These are phyloP conservation scores for Ctenosaura bakeri DNA, from an alignment of 2,797 vertebrate genomes.

Conservation along the genomic window DNA sequence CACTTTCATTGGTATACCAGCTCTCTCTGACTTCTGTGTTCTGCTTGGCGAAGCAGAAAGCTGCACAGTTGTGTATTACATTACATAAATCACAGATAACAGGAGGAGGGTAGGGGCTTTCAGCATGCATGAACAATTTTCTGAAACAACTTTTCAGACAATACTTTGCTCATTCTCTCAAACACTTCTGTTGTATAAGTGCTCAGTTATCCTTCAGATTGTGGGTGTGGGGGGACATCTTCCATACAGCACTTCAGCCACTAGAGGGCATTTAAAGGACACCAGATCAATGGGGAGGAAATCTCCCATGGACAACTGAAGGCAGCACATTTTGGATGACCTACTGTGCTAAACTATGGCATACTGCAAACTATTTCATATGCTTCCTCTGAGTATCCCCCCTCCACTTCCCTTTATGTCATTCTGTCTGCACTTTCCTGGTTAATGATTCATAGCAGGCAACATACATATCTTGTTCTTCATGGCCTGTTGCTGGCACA, in stretches of 20 bases:
- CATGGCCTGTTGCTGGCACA: background rate
- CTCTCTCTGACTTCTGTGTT: background rate
- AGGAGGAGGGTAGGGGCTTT: background rate
- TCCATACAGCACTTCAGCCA: constrained; percentile 58
- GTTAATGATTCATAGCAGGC: constrained; percentile 40
- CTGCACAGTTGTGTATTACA: rapidly evolving
- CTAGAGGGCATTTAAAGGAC: constrained; percentile 81
- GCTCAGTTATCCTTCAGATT: background rate
- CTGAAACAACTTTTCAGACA: constrained; percentile 27
- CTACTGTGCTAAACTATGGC: constrained; percentile 19
- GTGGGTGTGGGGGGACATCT: rapidly evolving
- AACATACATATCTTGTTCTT: constrained; percentile 2
- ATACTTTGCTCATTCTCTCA: constrained; percentile 13
- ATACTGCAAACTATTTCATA: background rate
- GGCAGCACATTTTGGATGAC: background rate
- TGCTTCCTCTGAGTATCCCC: background rate
- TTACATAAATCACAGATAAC: constrained; percentile 9
- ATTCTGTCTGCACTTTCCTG: constrained; percentile 1
- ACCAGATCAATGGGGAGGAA: constrained; percentile 44
- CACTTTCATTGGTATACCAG: background rate
- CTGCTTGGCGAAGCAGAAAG: background rate
- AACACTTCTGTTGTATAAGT: background rate
- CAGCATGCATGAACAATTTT: background rate
- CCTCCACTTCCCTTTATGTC: constrained; percentile 34
- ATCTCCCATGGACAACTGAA: constrained; percentile 13